Conservation (phyloP, 2,797 vertebrate genomes). For the Parauchenoglanis ngamensis region DNA sequence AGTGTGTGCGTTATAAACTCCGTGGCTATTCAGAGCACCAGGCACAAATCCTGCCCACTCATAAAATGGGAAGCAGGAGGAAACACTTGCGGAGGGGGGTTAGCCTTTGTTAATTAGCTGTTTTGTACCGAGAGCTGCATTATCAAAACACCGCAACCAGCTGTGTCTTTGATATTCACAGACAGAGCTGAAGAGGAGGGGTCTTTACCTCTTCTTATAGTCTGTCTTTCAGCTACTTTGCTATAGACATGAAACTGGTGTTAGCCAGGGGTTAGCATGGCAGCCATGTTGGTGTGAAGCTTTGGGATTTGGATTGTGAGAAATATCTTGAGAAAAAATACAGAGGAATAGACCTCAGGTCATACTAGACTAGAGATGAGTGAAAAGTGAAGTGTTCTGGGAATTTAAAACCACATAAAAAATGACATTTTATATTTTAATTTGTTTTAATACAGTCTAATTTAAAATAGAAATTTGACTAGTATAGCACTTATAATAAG, state of each 20-base stretch:
- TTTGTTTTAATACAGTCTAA: not conserved
- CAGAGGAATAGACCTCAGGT: not conserved
- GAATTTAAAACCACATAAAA: not conserved
- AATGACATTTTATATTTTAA: not conserved
- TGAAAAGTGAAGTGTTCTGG: not conserved
- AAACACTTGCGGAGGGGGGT: slow-evolving; percentile 62
- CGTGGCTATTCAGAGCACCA: slow-evolving; percentile 66
- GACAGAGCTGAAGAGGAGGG: slow-evolving; percentile 67
- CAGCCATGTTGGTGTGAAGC: slow-evolving; percentile 56
- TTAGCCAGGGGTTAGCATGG: slow-evolving; percentile 42
- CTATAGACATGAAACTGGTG: slow-evolving; percentile 59
- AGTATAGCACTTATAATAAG: not conserved
- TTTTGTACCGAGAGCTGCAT: slow-evolving; percentile 82
- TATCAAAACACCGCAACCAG: slow-evolving; percentile 89
- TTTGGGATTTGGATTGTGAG: slow-evolving; percentile 28
- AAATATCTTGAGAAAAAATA: slow-evolving; percentile 3
- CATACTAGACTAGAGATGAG: not conserved
- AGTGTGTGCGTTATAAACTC: slow-evolving; percentile 73
- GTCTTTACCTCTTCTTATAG: slow-evolving; percentile 67
- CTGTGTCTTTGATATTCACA: slow-evolving; percentile 91
- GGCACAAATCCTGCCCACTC: slow-evolving; percentile 67
- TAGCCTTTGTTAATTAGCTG: slow-evolving; percentile 87
- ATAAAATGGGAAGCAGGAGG: slow-evolving; percentile 77
- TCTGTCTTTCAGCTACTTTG: slow-evolving; percentile 67
- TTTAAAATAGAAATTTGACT: not conserved